These are phyloP conservation scores for Heterotilapia buettikoferi DNA, from an alignment of 2,113 vertebrate species.

Conservation along the genomic window DNA sequence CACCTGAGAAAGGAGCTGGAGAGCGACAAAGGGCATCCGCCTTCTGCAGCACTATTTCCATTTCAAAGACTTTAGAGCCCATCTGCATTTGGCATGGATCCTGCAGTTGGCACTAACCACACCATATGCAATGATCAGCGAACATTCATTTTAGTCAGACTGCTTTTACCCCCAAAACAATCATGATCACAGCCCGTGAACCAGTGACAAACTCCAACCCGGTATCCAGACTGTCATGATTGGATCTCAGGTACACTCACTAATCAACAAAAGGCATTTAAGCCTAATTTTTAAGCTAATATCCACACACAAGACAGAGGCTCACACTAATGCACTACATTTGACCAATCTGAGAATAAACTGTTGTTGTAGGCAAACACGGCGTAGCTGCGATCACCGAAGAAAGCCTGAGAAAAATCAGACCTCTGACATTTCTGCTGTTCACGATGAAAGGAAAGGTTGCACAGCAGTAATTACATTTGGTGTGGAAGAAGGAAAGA, in stretches of 20 bases:
- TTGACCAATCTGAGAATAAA: background rate
- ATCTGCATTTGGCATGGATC: constrained; percentile 28
- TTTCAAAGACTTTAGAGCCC: constrained; percentile 39
- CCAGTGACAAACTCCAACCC: background rate
- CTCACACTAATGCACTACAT: background rate
- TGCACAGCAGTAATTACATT: constrained; percentile 67
- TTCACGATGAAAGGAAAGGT: constrained; percentile 56
- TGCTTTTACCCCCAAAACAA: background rate
- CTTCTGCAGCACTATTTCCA: constrained; percentile 36
- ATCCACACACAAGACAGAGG: background rate
- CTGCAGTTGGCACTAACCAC: background rate
- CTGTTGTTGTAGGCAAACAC: constrained; percentile 15
- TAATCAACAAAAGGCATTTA: background rate
- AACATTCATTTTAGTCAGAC: background rate
- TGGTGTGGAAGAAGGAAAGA: constrained; percentile 43
- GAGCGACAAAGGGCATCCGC: background rate
- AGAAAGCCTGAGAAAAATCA: constrained; percentile 49
- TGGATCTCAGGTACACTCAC: background rate
- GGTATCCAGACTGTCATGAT: background rate
- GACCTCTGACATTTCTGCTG: constrained; percentile 62
- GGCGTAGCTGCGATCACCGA: background rate
- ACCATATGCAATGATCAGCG: background rate
- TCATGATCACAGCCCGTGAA: background rate
- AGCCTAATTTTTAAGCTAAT: background rate
- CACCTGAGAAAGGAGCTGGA: constrained; percentile 15